Evolutionary conservation across 2,113 vertebrate genomes (phyloP), one percentile per base, ranked within the genome.

Genomic region (Anarhynchus alexandrinus): DNA sequence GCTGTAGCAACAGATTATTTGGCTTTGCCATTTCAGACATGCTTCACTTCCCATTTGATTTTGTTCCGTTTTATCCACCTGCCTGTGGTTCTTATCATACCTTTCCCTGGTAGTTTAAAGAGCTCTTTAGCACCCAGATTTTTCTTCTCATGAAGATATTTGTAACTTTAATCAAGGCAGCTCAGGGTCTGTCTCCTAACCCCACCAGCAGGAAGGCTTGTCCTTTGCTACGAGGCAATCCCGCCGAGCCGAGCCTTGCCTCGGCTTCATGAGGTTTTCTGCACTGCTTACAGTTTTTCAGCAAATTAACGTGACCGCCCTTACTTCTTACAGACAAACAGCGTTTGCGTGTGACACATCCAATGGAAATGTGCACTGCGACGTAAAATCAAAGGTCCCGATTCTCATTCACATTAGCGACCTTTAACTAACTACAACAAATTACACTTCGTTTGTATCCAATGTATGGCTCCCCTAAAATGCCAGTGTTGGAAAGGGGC

Each of bases 341-440:
- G 61, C 5, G 0, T 64, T 61, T 61, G 15, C 1, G 3, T 65
- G 57, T 87, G 70, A 69, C 36, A 21, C 7, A 3, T 51, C 70
- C 36, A 61, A 87, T 55, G 40, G 77, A 89, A 90, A 79, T 17
- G 23, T 25, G 43, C 57, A 16, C 27, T 0, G 0, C 0, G 1
- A 54, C 45, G 57, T 76, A 47, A 85, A 93, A 91, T 67, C 81
- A 91, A 92, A 96, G 78, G 62, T 82, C 70, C 34, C 49, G 73
- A 25, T 84, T 89, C 82, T 86, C n/a, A 4, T 69, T 89, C 84
- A 42, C 70, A 30, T 43, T 71, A 36, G 20, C 47, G 84, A 94
- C 89, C 91, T 94, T 88, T 80, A 82, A 82, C 91, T 90, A 93
- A 82, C 66, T 85, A 85, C 5, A 7, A 40, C 61, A 95, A 94